Percentiles rank a stretch among this genome's conserved stretches.
phyloP scores from a whole-genome alignment of 1,140 invertebrate genomes.

The Drosophila novamexicana region DNA sequence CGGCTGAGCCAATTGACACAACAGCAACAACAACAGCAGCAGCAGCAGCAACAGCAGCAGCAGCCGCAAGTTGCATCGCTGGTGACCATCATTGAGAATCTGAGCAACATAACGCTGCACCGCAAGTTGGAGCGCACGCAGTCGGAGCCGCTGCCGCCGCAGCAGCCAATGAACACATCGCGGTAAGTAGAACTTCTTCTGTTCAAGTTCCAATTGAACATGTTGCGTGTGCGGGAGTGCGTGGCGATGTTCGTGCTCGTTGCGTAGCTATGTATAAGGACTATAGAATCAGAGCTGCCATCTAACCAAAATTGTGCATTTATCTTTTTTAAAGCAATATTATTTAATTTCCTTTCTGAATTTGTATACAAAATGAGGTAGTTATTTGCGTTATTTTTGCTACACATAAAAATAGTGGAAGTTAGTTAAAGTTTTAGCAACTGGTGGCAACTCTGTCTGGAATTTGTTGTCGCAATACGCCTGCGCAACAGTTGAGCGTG shows the following conservation, averaged over 20 bases:
- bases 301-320: too few species aligned
- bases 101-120: slow-evolving; percentile 86
- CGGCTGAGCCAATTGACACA: slow-evolving; percentile 43
- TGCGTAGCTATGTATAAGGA: too few species aligned
- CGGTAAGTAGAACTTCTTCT: slow-evolving; percentile 58
- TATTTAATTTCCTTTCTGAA: too few species aligned
- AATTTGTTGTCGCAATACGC: too few species aligned
- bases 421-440: too few species aligned
- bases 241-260: neutral
- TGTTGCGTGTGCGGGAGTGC: neutral
- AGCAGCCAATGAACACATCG: slow-evolving; percentile 83
- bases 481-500: too few species aligned
- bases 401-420: too few species aligned
- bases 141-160: slow-evolving; percentile 88
- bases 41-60: slow-evolving; percentile 52
- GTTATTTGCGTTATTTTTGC: too few species aligned
- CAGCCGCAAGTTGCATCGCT: slow-evolving; percentile 52
- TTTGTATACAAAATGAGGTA: too few species aligned
- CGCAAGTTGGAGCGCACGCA: slow-evolving; percentile 92
- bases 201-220: neutral
- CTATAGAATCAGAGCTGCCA: neutral
- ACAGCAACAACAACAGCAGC: slow-evolving; percentile 36
- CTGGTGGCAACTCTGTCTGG: too few species aligned
- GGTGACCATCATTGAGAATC: slow-evolving; percentile 85
- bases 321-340: too few species aligned